These are phyloP conservation scores for Petrophora chlorosata DNA, from an alignment of 2,888 invertebrate species.

Conservation along the genomic window DNA sequence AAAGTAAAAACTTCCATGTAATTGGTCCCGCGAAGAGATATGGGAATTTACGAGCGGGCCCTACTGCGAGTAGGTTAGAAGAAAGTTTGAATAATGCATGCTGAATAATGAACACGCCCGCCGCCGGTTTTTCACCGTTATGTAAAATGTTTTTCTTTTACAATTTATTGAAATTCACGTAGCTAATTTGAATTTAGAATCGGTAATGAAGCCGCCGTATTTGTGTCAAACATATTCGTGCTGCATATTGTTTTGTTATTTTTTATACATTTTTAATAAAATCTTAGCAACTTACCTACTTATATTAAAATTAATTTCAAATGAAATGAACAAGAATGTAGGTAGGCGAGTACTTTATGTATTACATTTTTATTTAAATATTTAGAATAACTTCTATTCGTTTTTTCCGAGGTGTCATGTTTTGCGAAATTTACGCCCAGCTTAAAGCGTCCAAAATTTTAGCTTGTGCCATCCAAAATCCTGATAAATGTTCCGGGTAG, in stretches of 20 bases:
- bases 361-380: slow-evolving; percentile 42
- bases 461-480: slow-evolving; percentile 87
- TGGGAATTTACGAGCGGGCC: slow-evolving; percentile 53
- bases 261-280: no score
- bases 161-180: slow-evolving; percentile 29
- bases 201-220: slow-evolving; percentile 31
- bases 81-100: slow-evolving; percentile 51
- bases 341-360: no score
- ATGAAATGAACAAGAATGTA: no score
- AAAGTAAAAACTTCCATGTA: slow-evolving; percentile 62
- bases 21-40: slow-evolving; percentile 58
- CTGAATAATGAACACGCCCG: slow-evolving; percentile 40
- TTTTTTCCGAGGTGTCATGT: slow-evolving; percentile 76
- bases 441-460: slow-evolving; percentile 83
- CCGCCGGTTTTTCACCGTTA: slow-evolving; percentile 31
- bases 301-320: no score
- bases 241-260: slow-evolving; percentile 26
- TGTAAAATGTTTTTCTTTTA: slow-evolving; percentile 29
- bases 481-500: slow-evolving; percentile 84
- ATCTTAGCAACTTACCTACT: no score
- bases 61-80: slow-evolving; percentile 46
- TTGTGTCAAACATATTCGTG: slow-evolving; percentile 12
- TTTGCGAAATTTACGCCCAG: slow-evolving; percentile 80
- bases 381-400: slow-evolving; percentile 61
- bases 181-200: slow-evolving; percentile 35